Evolutionary conservation across 2,113 vertebrate genomes (phyloP).

Genomic region (Oncorhynchus masou): DNA sequence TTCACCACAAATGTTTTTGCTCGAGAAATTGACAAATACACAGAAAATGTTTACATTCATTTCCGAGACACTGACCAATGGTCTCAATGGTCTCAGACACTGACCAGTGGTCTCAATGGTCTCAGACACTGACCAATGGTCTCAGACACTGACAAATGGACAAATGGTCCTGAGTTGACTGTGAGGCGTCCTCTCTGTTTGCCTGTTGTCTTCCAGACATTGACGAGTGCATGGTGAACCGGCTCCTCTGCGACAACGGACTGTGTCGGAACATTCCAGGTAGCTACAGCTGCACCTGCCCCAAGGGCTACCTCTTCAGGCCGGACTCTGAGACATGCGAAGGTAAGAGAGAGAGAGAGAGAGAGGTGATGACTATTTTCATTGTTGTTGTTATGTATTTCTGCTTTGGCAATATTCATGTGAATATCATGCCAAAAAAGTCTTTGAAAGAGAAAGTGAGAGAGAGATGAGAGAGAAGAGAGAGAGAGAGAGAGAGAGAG

Average conservation of each 20-base stretch:
- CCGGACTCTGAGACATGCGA: slow-evolving; percentile 73
- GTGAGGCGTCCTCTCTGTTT: background rate
- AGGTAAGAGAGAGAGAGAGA: slow-evolving; percentile 60
- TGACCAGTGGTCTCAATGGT: too few species aligned
- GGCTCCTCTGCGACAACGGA: slow-evolving; percentile 77
- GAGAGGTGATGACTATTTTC: background rate
- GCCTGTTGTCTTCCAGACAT: slow-evolving; percentile 61
- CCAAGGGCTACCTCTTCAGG: slow-evolving; percentile 74
- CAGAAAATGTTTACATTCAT: too few species aligned
- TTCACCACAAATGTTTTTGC: background rate
- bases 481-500: too few species aligned
- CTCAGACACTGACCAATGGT: too few species aligned
- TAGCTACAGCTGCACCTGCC: slow-evolving; percentile 78
- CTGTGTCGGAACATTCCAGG: slow-evolving; percentile 74
- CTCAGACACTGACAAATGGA: background rate
- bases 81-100: too few species aligned
- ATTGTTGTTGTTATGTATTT: too few species aligned
- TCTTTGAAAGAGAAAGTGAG: too few species aligned
- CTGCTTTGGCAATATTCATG: too few species aligned
- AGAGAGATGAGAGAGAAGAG: too few species aligned
- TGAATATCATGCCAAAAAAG: too few species aligned
- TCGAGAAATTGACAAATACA: too few species aligned
- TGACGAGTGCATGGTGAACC: slow-evolving; percentile 74
- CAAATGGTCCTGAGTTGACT: background rate
- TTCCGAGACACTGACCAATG: too few species aligned